Evolutionary conservation across 2,888 invertebrate genomes (phyloP).

Genomic region (Tetanocera ferruginea): DNA sequence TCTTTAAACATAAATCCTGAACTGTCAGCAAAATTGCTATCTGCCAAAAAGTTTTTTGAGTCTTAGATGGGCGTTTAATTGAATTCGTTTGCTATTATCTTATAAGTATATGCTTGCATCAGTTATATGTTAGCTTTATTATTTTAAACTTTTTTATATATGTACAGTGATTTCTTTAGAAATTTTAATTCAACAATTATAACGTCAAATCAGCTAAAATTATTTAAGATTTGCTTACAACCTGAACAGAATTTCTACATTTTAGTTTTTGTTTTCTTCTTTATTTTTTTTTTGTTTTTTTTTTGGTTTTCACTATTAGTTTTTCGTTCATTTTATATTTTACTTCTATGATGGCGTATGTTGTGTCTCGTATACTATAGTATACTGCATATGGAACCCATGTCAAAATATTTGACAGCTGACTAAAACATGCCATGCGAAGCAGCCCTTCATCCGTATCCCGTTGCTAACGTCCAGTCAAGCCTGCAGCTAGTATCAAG

Average conservation of each 20-base stretch:
- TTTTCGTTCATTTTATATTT: slow-evolving; percentile 7
- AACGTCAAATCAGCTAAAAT: slow-evolving; percentile 31
- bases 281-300: background rate
- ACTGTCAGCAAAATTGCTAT: no score
- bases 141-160: background rate
- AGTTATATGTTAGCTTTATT: background rate
- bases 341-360: slow-evolving; percentile 7
- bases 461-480: slow-evolving; percentile 48
- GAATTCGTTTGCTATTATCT: no score
- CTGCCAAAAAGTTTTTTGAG: no score
- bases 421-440: slow-evolving; percentile 69
- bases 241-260: background rate
- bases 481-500: slow-evolving; percentile 31
- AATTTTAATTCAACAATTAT: background rate
- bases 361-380: background rate
- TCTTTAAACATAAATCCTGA: no score
- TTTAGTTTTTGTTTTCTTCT: background rate
- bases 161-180: background rate
- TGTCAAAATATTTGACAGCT: slow-evolving; percentile 71
- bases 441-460: slow-evolving; percentile 51
- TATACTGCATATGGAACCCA: slow-evolving; percentile 63
- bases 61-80: no score
- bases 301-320: background rate
- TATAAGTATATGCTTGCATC: no score
- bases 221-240: slow-evolving; percentile 17